Conservation (phyloP, 2,797 vertebrate genomes). For the Oophaga sylvatica region DNA sequence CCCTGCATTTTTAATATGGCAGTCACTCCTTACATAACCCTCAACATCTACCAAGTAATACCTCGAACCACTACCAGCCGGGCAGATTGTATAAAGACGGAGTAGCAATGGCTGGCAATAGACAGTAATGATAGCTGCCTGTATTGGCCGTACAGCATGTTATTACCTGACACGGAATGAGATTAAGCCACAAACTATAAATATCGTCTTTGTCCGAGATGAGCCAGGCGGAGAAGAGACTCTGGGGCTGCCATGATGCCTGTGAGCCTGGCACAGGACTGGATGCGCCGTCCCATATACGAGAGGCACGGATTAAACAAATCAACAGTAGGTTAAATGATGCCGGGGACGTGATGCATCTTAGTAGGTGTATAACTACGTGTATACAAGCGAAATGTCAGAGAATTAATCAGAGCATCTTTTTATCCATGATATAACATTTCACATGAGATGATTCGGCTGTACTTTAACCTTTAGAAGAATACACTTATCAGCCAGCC, state of each 20-base stretch:
- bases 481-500: constrained; percentile 32
- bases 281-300: neutral
- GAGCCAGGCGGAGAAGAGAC: neutral
- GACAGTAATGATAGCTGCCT: constrained; percentile 23
- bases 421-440: constrained; percentile 58
- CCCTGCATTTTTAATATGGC: neutral
- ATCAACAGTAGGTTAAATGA: constrained; percentile 9
- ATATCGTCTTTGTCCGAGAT: neutral
- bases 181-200: neutral
- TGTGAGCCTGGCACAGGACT: neutral
- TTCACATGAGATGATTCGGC: constrained; percentile 37
- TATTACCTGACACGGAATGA: constrained; percentile 17
- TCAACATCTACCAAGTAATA: neutral
- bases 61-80: neutral
- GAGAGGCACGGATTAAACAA: neutral
- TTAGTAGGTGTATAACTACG: constrained; percentile 40
- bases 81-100: neutral
- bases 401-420: constrained; percentile 53
- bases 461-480: constrained; percentile 48
- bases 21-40: neutral
- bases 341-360: constrained; percentile 29
- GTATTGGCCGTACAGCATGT: neutral
- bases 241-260: neutral
- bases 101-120: neutral
- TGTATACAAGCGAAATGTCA: constrained; percentile 51